A percentile compares a stretch with the other conserved stretches of the same genome.
Evolutionary conservation across 2,888 invertebrate genomes (phyloP).

Genomic region (Acronicta leporina): DNA sequence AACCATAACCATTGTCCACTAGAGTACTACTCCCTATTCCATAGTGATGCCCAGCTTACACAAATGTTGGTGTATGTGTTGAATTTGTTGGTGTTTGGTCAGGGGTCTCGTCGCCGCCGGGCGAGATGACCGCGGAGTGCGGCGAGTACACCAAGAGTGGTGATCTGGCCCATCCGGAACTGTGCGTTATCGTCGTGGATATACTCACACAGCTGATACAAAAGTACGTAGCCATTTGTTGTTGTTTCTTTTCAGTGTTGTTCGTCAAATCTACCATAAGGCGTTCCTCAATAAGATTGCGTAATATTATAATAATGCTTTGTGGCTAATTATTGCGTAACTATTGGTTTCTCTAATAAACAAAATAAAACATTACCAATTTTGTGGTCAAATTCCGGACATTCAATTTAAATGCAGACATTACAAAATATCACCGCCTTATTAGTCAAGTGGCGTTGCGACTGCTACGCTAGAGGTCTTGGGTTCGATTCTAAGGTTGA

Average conservation of each 20-base stretch:
- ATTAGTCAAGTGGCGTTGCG: no score
- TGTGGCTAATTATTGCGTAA: no score
- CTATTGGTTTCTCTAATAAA: no score
- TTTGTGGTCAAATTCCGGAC: no score
- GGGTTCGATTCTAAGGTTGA: no score
- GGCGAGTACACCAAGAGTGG: slow-evolving; percentile 71
- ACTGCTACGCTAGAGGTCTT: no score
- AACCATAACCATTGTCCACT: no score
- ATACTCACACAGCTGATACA: slow-evolving; percentile 88
- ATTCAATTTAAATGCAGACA: no score
- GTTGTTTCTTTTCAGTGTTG: neutral
- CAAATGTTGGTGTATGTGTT: neutral
- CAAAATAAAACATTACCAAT: no score
- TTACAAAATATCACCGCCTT: no score
- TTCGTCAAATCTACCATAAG: neutral
- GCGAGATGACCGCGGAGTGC: slow-evolving; percentile 63
- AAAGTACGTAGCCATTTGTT: slow-evolving; percentile 74
- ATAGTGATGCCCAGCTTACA: neutral
- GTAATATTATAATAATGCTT: no score
- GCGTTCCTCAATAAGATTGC: no score
- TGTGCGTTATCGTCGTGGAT: slow-evolving; percentile 89
- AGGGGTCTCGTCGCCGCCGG: slow-evolving; percentile 64
- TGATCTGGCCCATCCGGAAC: slow-evolving; percentile 88
- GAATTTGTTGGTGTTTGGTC: slow-evolving; percentile 8
- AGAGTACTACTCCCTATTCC: neutral